phyloP scores from a whole-genome alignment of 2,888 invertebrate species.

The Yponomeuta evonymella region DNA sequence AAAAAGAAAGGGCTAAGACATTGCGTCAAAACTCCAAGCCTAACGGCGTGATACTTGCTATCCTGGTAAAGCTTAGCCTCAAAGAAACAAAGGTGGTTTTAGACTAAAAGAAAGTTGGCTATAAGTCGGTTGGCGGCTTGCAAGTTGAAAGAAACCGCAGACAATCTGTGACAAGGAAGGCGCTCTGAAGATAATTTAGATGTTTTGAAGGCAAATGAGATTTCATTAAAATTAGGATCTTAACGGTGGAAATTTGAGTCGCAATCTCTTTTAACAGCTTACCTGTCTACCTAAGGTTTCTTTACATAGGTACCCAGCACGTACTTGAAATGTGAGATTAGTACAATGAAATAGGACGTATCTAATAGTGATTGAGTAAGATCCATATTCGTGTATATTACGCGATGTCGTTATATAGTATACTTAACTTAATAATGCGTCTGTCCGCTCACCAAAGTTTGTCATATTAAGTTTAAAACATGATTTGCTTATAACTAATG shows the following conservation, averaged over 20 bases:
- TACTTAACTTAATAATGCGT: no score
- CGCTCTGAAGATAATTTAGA: conserved; percentile 48
- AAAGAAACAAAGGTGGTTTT: neutral
- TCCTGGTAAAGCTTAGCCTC: neutral
- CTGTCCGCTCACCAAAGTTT: no score
- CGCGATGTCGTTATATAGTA: no score
- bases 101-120: neutral
- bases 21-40: conserved; percentile 6
- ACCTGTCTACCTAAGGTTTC: neutral
- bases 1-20: conserved; percentile 13
- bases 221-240: conserved; percentile 5
- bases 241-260: neutral
- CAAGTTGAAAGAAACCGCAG: conserved; percentile 13
- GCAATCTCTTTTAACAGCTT: neutral
- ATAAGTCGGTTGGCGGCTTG: neutral
- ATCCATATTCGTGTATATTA: no score
- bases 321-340: no score
- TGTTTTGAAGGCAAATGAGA: conserved; percentile 20
- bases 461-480: no score
- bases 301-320: no score
- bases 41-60: neutral
- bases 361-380: no score
- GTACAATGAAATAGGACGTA: no score
- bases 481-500: no score
- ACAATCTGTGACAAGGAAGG: conserved; percentile 63